Percentiles rank a stretch among this genome's conserved stretches.
phyloP scores from a whole-genome alignment of 2,113 vertebrate genomes.

The Stegastes partitus region DNA sequence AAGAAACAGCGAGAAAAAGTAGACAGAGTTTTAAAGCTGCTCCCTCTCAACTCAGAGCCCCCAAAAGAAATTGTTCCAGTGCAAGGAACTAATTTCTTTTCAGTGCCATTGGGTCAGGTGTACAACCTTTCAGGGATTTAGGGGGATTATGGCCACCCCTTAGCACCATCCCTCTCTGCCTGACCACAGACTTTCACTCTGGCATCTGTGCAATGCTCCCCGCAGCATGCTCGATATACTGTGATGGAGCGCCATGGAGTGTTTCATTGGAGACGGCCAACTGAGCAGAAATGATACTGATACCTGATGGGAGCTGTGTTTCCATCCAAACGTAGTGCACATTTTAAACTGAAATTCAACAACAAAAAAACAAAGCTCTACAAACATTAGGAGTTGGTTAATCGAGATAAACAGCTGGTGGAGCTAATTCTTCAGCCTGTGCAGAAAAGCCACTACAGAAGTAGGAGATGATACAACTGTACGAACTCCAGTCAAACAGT shows the following conservation, averaged over 20 bases:
- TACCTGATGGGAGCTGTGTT: background rate
- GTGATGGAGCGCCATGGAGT: background rate
- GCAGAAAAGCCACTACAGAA: too few relatives aligned
- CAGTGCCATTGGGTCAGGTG: slow-evolving; percentile 74
- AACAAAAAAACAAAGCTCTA: too few relatives aligned
- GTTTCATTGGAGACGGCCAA: background rate
- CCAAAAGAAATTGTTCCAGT: slow-evolving; percentile 65
- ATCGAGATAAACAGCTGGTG: too few relatives aligned
- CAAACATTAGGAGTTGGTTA: too few relatives aligned
- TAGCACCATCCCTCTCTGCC: slow-evolving; percentile 45
- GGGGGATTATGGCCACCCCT: slow-evolving; percentile 73
- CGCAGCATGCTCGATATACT: background rate
- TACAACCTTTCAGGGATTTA: slow-evolving; percentile 74
- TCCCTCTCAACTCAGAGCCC: slow-evolving; percentile 54
- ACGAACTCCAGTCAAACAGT: too few relatives aligned
- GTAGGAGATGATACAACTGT: too few relatives aligned
- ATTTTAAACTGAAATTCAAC: too few relatives aligned
- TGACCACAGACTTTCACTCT: slow-evolving; percentile 53
- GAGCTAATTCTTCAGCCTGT: too few relatives aligned
- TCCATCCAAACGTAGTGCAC: background rate
- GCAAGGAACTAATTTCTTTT: slow-evolving; percentile 78
- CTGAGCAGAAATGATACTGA: background rate
- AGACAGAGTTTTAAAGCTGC: slow-evolving; percentile 53
- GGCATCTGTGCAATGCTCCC: slow-evolving; percentile 7
- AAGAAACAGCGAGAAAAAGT: slow-evolving; percentile 67